Percentiles rank a stretch among this genome's conserved stretches.
Conservation (phyloP, 2,888 invertebrate species). For the Perithous albicinctus region DNA sequence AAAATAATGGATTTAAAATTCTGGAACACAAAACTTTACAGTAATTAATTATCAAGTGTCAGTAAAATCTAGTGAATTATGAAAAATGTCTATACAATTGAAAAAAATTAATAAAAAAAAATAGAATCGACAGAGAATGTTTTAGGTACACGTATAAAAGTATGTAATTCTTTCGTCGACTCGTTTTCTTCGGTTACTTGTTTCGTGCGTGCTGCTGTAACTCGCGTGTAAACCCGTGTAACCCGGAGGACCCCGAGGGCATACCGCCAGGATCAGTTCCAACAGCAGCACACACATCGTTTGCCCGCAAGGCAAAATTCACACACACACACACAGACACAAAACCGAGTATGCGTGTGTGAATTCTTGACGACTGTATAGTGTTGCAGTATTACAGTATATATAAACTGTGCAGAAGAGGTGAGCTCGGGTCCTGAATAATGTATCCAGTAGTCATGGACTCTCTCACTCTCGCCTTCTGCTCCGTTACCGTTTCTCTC, state of each 20-base stretch:
- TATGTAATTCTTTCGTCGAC: background rate
- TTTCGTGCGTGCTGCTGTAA: conserved; percentile 21
- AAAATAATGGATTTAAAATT: too few relatives aligned
- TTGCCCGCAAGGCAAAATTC: conserved; percentile 43
- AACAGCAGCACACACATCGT: conserved; percentile 27
- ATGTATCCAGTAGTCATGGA: conserved; percentile 60
- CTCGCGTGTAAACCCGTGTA: conserved; percentile 61
- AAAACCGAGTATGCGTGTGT: too few relatives aligned
- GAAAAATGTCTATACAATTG: too few relatives aligned
- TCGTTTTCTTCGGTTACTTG: background rate
- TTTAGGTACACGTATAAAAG: conserved; percentile 3
- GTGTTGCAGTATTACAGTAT: background rate
- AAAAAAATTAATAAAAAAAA: too few relatives aligned
- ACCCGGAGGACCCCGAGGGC: conserved; percentile 39
- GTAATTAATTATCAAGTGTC: too few relatives aligned
- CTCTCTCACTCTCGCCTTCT: conserved; percentile 42
- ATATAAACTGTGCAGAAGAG: conserved; percentile 2
- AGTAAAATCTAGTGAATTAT: too few relatives aligned
- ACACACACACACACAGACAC: background rate
- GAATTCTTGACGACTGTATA: conserved; percentile 3
- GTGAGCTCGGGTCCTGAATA: conserved; percentile 62
- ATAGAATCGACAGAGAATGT: too few relatives aligned
- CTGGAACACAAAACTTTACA: too few relatives aligned
- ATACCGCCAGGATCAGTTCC: conserved; percentile 30
- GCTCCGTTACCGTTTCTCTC: conserved; percentile 22